These are phyloP conservation scores for Aphidoletes aphidimyza DNA, from an alignment of 2,888 invertebrate genomes.

Conservation along the genomic window DNA sequence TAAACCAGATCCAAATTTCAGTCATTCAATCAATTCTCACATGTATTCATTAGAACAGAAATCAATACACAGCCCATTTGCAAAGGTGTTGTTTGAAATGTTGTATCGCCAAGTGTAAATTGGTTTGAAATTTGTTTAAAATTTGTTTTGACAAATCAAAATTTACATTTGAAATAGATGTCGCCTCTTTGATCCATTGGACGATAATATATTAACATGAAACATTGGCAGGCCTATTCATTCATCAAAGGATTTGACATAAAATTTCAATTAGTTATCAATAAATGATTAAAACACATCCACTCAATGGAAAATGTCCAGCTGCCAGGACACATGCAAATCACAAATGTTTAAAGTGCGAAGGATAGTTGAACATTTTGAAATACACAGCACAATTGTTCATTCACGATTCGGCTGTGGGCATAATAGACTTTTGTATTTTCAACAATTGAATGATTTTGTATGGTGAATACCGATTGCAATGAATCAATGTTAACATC, in stretches of 20 bases:
- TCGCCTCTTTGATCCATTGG: too few species aligned
- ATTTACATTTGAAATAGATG: too few species aligned
- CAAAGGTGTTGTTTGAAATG: too few species aligned
- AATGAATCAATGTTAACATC: slow-evolving; percentile 1
- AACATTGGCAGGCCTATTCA: too few species aligned
- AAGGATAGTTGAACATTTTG: slow-evolving; percentile 2
- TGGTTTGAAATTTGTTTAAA: too few species aligned
- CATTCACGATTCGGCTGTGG: neutral
- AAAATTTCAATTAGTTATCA: slow-evolving; percentile 36
- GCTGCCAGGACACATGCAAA: neutral
- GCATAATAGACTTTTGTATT: neutral
- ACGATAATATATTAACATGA: too few species aligned
- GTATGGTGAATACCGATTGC: slow-evolving; percentile 15
- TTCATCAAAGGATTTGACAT: neutral
- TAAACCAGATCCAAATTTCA: neutral
- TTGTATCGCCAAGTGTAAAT: too few species aligned
- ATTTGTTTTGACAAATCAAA: too few species aligned
- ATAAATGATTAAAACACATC: slow-evolving; percentile 28
- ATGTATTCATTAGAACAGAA: too few species aligned
- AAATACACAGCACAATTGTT: neutral
- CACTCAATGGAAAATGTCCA: neutral
- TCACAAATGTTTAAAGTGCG: neutral
- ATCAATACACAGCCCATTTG: too few species aligned
- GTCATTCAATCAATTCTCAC: neutral
- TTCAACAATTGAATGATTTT: neutral